Base-by-base conservation (phyloP, 2,797 vertebrate species). In the Carduelis carduelis region DNA sequence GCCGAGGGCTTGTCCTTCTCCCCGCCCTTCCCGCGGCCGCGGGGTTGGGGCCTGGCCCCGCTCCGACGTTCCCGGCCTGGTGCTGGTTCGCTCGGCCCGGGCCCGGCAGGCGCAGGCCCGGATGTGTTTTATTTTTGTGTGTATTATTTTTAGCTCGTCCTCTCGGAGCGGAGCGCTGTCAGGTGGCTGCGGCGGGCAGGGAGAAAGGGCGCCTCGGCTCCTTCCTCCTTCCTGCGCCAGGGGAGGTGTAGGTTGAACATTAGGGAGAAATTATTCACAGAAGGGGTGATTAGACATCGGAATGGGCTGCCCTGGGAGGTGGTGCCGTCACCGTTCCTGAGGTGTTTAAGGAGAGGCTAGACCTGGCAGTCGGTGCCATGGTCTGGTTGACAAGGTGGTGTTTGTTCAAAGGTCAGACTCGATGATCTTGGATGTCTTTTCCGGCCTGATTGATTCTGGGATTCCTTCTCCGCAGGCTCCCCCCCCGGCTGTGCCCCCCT, bases 131-230 rank as follows among this genome's bases (percentile, higher is more conserved):
- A 83, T 90, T 90, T 83, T 59, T 32, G 59, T 71, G 66, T 39
- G 61, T 13, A 6, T 65, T 95, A 77, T 95, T 95, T 95, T 95
- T 95, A 96, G 95, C 65, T 56, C 35, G 60, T 28, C 79, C 60
- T 69, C 20, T 10, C 14, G 76, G 52, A 69, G 83, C 61, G 8
- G 76, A 80, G 86, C 30, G n/a, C 68, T 84, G 89, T 85, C 75
- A 85, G 89, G 95, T 83, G 90, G 89, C 80, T 23, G 90, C 64
- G 60, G 76, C 41, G 81, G 66, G 11, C 88, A 53, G 53, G 74
- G 60, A 90, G 74, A 47, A 84, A 90, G 88, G 81, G 81, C 74
- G 56, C 19, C 66, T 47, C 8, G 59, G 53, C 59, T 65, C 39
- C 44, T 80, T 71, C 7, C 28, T 52, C 44, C 19, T 69, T 50